Evolutionary conservation across 2,113 vertebrate genomes (phyloP).

Genomic region (Thinocorus orbignyianus): DNA sequence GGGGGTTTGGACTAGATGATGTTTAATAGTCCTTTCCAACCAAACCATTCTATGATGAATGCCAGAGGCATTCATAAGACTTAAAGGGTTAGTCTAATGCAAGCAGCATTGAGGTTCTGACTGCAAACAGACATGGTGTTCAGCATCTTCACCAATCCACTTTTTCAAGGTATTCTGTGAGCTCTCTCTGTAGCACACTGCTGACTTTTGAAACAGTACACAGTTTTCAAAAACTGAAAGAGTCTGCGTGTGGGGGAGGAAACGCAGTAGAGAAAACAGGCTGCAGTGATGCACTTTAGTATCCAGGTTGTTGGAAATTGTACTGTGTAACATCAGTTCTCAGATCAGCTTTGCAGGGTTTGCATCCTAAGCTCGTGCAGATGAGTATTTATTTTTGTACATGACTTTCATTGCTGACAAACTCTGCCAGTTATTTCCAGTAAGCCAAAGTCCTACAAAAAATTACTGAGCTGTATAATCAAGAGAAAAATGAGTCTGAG

Average conservation of each 20-base stretch:
- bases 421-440: not conserved
- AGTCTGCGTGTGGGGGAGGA: rapidly evolving
- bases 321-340: not conserved
- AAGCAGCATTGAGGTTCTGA: not conserved
- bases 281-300: not conserved
- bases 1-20: not conserved
- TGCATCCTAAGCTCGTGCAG: not conserved
- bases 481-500: not conserved
- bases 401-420: not conserved
- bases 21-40: not conserved
- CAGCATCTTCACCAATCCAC: not conserved
- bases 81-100: not conserved
- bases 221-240: not conserved
- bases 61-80: not conserved
- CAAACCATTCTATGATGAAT: not conserved
- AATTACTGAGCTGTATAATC: not conserved
- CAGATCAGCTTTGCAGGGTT: not conserved
- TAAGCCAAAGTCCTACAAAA: not conserved
- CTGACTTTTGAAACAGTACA: not conserved
- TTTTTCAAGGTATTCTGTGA: rapidly evolving
- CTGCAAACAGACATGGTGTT: not conserved
- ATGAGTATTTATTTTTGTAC: not conserved
- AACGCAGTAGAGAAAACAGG: not conserved
- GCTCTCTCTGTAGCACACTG: not conserved
- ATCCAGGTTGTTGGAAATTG: not conserved